Base-by-base conservation (phyloP, 2,797 vertebrate species). In the Arnoldichthys spilopterus region DNA sequence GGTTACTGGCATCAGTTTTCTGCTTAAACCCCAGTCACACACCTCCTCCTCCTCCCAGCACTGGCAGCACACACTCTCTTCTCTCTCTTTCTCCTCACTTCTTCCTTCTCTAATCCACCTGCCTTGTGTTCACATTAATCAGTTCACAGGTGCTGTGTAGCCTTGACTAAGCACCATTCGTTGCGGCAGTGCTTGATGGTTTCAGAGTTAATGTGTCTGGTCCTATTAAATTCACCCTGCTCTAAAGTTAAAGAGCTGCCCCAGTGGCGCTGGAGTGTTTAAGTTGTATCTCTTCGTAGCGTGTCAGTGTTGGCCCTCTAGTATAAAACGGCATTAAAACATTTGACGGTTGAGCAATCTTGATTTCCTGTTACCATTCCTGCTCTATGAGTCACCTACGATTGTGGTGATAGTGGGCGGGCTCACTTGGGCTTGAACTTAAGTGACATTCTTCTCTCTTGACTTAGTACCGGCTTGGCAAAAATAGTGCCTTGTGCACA, bases 351-450 rank as follows among this genome's bases (percentile, higher is more conserved):
- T 80, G 74, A 77, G 37, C 69, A 81, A 73, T 83, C 74, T 84
- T 51, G 78, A 79, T 87, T 88, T 90, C 84, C 86, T 87, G 83
- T 87, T 88, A 86, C 82, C 62, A 86, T 85, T 88, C 81, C 9
- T 86, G 82, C 83, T 83, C 81, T 77, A 61, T 87, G 84, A 89
- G 81, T 90, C 87, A 87, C 88, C 71, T 83, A 85, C 73, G 75
- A 78, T 74, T 88, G 89, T 80, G 84, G 82, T 67, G 85, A 80
- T 59, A 12, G 83, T 51, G 71, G 40, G 26, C 64, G 61, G 68
- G 84, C 40, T 66, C 30, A 77, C 18, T 40, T 49, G 72, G 43
- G 69, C 85, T 63, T 1, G 40, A 73, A 83, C 85, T 83, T 64
- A 72, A 30, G 47, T 15, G 49, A 68, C 78, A 86, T 87, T 84